These are phyloP conservation scores for Ammodytes marinus DNA, from an alignment of 2,113 vertebrate species.

Conservation along the genomic window DNA sequence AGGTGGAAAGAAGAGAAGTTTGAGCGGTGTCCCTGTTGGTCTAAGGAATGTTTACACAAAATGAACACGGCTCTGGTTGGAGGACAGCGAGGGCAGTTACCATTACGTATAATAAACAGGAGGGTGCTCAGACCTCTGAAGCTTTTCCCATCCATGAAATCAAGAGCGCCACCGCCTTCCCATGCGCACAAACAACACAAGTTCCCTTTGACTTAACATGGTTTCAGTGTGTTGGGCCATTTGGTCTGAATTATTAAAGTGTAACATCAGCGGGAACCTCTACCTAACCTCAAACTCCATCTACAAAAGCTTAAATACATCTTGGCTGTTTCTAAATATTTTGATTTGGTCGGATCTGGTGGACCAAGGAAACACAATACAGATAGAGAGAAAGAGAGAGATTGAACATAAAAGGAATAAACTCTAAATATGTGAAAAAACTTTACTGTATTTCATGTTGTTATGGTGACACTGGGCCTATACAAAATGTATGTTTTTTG, in stretches of 20 bases:
- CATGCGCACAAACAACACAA: neutral
- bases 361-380: neutral
- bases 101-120: neutral
- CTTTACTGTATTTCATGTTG: neutral
- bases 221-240: conserved; percentile 36
- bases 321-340: conserved; percentile 29
- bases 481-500: neutral
- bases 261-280: neutral
- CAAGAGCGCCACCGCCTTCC: neutral
- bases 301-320: conserved; percentile 30
- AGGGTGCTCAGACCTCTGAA: neutral
- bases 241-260: conserved; percentile 47
- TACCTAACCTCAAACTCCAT: neutral
- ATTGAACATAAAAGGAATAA: neutral
- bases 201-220: neutral
- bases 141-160: neutral
- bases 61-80: neutral
- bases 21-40: neutral
- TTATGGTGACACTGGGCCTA: neutral
- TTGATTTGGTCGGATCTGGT: conserved; percentile 13
- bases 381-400: neutral
- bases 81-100: neutral
- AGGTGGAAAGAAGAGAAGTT: neutral
- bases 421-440: neutral
- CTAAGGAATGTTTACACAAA: conserved; percentile 15